Base-by-base conservation (phyloP, 2,797 vertebrate species). In the Xenentodon cancila region DNA sequence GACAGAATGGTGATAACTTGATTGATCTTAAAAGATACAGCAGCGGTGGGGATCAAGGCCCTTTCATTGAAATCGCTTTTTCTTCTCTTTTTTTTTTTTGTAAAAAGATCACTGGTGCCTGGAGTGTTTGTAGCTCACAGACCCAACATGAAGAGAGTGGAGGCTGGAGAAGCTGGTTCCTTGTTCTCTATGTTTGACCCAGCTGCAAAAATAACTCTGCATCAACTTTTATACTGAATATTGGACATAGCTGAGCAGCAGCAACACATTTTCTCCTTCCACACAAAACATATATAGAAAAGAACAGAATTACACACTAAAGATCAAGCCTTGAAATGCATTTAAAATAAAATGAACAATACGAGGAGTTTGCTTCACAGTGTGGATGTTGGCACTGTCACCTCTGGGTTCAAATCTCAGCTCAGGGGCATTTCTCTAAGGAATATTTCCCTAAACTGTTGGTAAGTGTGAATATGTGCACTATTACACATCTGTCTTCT, bases 101-200 rank as follows among this genome's bases (percentile, higher is more conserved):
- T 60, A 64, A 37, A 71, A 68, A 73, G 57, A 85, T 84, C 79
- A 84, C 67, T 65, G 68, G 54, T 79, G 55, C 63, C 73, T 80
- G 64, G 77, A 75, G 69, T 59, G 58, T 44, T 60, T 71, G 54
- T 68, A 69, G 66, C 88, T 81, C 71, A 52, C 42, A 79, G 49
- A 73, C 68, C 73, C 21, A 2, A 71, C 69, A 80, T 71, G 70
- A 79, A 76, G 75, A 85, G 84, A 85, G 64, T 64, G 64, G 65
- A 81, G 71, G 61, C 68, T 69, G 60, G 75, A 76, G 83, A 88
- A 84, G 80, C 66, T 76, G 44, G 57, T 88, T 89, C 72, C 77
- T 85, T 81, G 73, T 78, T 85, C 71, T 88, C 84, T 86, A 79
- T 88, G 84, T 85, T 81, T 89, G 82, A 90, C 88, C 88, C 68